Evolutionary conservation across 2,888 invertebrate species (phyloP), one percentile per base, ranked within the genome.

Genomic region (Carcina quercana): DNA sequence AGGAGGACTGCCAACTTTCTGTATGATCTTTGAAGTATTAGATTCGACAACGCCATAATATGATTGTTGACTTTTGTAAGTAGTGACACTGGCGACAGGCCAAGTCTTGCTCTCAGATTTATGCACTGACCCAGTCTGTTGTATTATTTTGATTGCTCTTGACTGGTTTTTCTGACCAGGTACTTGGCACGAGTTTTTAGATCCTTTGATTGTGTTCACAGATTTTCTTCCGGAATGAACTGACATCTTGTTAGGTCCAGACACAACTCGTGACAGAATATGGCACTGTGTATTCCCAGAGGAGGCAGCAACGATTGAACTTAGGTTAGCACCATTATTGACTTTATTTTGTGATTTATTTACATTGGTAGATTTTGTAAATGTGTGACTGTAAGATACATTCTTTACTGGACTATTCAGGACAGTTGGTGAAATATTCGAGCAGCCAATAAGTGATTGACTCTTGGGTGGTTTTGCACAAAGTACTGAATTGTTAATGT

Each of bases 111-210:
- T 50, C 38, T 79, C 83, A 2, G 75, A 61, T 60, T 83, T 83
- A 44, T 69, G 67, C 34, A 60, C 52, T 34, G 71, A 53, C 31
- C 78, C 78, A 31, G 80, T 59, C 47, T 83, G 82, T 47, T 86
- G 87, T 41, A 87, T 83, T 38, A 87, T 87, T 59, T 87, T 87
- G 11, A 87, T 79, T 13, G 86, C 73, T 47, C 86, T 82, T 0
- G 82, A 76, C 40, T 80, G 79, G 54, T 65, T 78, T 40, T 79
- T 80, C 42, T 75, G 78, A 32, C 48, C 19, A 14, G 45, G 59
- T 6, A 53, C 53, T 54, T 78, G 74, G 26, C 38, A 34, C 13
- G 73, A 64, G 46, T 50, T 72, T 53, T 80, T 82, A 7, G 76
- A 69, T 33, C 69, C 70, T 49, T 79, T 80, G 5, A 76, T 55